Evolutionary conservation across 2,113 vertebrate genomes (phyloP), one percentile per base, ranked within the genome.

Genomic region (Hippopotamus amphibius): DNA sequence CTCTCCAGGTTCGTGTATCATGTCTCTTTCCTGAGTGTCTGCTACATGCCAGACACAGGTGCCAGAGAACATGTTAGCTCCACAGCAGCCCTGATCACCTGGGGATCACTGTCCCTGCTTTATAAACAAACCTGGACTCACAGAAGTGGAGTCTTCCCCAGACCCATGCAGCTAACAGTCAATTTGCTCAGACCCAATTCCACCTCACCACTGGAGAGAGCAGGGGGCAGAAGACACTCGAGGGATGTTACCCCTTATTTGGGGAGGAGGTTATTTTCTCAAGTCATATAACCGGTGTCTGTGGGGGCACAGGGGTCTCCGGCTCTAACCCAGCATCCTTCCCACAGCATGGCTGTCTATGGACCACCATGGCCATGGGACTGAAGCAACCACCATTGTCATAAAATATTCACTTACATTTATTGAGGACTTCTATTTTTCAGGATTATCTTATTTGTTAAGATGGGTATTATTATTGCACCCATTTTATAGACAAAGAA

Each of bases 21-120:
- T 11, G 4, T 41, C 86, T 76, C 76, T 66, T 88, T 28, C 48
- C 57, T 53, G 69, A 80, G 65, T 33, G 2, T 24, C 68, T 17
- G 22, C 8, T 66, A 16, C 15, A 37, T 14, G 33, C 17, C 55
- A 43, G 30, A 65, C 11, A 16, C 55, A 0, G 9, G 8, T 30
- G 15, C 14, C 22, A 16, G 33, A 71, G 24, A 6, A 0, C 1
- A 1, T 4, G 7, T 24, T 53, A 59, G 7, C 37, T 71, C 65
- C 26, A 50, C 6, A 14, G 4, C 7, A 33, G 16, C 8, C 26
- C 24, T 61, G 3, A 8, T 13, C 28, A 17, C 0, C 0, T 0
- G 3, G 68, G 53, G 57, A 6, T 10, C 6, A 1, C 41, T 22
- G 50, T 65, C 19, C 22, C 41, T 15, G 0, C 21, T 57, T 96